Evolutionary conservation across 2,888 invertebrate genomes (phyloP).

Genomic region (Nephrocerus scutellatus): DNA sequence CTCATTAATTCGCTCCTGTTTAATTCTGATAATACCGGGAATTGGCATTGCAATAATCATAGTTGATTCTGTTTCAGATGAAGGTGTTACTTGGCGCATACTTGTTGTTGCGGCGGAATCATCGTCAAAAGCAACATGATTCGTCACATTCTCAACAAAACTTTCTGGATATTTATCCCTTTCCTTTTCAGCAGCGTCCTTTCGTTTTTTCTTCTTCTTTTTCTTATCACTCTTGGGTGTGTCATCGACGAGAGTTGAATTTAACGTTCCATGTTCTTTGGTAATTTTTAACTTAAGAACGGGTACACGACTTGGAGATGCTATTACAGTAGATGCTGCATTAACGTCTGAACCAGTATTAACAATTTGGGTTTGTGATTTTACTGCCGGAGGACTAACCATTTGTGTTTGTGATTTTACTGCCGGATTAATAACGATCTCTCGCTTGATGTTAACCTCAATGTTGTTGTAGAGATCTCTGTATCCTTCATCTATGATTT

Average conservation of each 20-base stretch:
- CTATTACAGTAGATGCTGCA: constrained; percentile 16
- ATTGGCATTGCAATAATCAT: constrained; percentile 10
- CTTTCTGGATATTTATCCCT: constrained; percentile 13
- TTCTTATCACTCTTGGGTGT: constrained; percentile 27
- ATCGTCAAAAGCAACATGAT: neutral
- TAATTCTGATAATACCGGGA: constrained; percentile 27
- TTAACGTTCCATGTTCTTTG: constrained; percentile 44
- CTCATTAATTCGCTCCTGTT: constrained; percentile 31
- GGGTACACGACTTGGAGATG: no score
- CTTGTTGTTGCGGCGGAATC: neutral
- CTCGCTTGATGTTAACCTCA: constrained; percentile 31
- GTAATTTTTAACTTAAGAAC: constrained; percentile 44
- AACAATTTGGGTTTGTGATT: neutral
- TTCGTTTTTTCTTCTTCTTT: constrained; percentile 42
- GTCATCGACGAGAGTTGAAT: constrained; percentile 41
- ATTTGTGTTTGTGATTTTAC: neutral
- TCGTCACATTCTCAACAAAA: neutral
- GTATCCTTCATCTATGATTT: constrained; percentile 22
- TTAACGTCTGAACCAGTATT: no score
- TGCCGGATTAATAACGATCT: constrained; percentile 14
- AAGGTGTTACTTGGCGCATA: constrained; percentile 6
- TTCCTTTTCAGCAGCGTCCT: constrained; percentile 28
- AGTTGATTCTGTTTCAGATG: no score
- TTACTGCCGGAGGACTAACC: neutral
- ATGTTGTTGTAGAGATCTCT: constrained; percentile 17